A percentile compares a stretch with the other conserved stretches of the same genome.
Conservation (phyloP, 1,140 invertebrate species). For the Neodiprion lecontei region DNA sequence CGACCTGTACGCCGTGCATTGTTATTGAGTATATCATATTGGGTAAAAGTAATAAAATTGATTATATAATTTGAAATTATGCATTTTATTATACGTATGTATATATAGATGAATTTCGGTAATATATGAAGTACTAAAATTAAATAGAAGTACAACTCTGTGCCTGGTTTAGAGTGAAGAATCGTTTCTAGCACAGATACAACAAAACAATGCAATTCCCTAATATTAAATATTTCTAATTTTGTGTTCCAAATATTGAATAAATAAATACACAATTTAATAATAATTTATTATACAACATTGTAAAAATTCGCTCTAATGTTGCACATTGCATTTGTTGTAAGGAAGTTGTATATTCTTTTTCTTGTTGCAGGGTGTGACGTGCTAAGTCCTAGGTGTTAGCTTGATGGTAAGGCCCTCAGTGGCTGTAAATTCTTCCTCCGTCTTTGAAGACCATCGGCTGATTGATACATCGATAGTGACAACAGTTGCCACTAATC, state of each 20-base stretch:
- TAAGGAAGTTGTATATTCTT: slow-evolving; percentile 23
- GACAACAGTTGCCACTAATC: slow-evolving; percentile 72
- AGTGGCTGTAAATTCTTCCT: slow-evolving; percentile 50
- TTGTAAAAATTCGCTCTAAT: slow-evolving; percentile 62
- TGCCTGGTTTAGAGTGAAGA: slow-evolving; percentile 29
- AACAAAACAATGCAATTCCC: slow-evolving; percentile 32
- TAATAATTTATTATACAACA: slow-evolving; percentile 62
- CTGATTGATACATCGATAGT: slow-evolving; percentile 46
- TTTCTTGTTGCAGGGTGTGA: slow-evolving; percentile 49
- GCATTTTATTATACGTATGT: slow-evolving; percentile 51
- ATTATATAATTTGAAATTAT: slow-evolving; percentile 50
- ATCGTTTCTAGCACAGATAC: slow-evolving; percentile 34
- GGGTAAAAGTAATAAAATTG: not conserved
- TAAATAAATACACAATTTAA: slow-evolving; percentile 63
- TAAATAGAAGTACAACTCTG: slow-evolving; percentile 46
- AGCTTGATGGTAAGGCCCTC: slow-evolving; percentile 50
- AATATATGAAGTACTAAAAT: slow-evolving; percentile 51
- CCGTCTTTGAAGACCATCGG: slow-evolving; percentile 48
- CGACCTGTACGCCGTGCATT: not conserved
- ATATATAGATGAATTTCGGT: slow-evolving; percentile 45
- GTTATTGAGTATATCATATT: not conserved
- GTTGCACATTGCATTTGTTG: slow-evolving; percentile 43
- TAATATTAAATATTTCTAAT: slow-evolving; percentile 44
- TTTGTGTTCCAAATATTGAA: slow-evolving; percentile 45
- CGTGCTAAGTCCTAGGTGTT: slow-evolving; percentile 51